phyloP scores from a whole-genome alignment of 1,140 invertebrate species.

The Charaxes varanes region DNA sequence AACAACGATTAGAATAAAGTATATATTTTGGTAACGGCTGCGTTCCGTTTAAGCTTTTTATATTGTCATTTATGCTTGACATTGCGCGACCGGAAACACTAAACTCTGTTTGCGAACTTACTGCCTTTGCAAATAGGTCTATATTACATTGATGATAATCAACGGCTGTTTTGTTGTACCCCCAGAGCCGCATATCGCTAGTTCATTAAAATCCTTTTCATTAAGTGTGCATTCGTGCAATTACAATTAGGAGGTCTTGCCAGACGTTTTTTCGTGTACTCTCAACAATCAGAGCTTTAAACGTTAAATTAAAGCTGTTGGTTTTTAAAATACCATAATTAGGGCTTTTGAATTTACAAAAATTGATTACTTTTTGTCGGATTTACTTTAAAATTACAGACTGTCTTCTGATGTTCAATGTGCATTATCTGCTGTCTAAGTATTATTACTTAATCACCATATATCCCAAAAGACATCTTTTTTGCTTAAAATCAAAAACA shows the following conservation, averaged over 20 bases:
- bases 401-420: too few relatives aligned
- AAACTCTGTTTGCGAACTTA: constrained; percentile 13
- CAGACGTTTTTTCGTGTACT: constrained; percentile 19
- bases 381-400: too few relatives aligned
- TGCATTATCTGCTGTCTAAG: too few relatives aligned
- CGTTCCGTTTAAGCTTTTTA: constrained; percentile 4
- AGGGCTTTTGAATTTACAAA: too few relatives aligned
- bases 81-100: constrained; percentile 21
- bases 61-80: constrained; percentile 10
- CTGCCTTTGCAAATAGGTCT: constrained; percentile 13
- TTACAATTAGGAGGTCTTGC: constrained; percentile 52
- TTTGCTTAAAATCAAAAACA: too few relatives aligned
- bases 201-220: constrained; percentile 64
- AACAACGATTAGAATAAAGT: constrained; percentile 7
- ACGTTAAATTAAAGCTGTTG: too few relatives aligned
- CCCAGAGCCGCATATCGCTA: constrained; percentile 37
- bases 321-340: too few relatives aligned
- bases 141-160: constrained; percentile 1
- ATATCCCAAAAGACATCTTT: too few relatives aligned
- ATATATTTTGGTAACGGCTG: constrained; percentile 5
- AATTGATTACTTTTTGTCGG: too few relatives aligned
- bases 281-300: too few relatives aligned
- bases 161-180: constrained; percentile 27
- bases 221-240: constrained; percentile 52
- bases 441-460: too few relatives aligned